These are phyloP conservation scores for Coelogynopora nodosa DNA, from an alignment of 2,888 invertebrate genomes.

Conservation along the genomic window DNA sequence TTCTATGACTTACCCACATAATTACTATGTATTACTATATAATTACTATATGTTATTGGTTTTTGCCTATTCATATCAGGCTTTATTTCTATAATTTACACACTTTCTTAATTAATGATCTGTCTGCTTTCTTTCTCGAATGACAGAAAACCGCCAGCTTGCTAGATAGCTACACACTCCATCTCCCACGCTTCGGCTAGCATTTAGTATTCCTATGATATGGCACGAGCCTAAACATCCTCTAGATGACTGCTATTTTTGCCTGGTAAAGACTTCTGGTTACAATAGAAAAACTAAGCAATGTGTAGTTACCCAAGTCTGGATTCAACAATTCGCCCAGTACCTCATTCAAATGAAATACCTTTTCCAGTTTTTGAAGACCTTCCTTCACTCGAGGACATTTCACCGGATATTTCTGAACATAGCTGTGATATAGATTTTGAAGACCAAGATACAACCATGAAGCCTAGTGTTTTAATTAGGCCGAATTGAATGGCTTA, in stretches of 20 bases:
- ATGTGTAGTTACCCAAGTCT: slow-evolving; percentile 11
- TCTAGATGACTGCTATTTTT: slow-evolving; percentile 10
- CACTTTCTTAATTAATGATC: background rate
- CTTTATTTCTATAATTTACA: background rate
- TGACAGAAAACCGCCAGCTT: slow-evolving; percentile 9
- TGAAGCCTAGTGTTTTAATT: background rate
- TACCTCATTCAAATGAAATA: slow-evolving; percentile 1
- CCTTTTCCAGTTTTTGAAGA: slow-evolving; percentile 4
- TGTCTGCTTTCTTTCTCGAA: background rate
- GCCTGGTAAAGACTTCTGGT: background rate
- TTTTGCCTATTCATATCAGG: background rate
- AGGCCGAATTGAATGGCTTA: slow-evolving; percentile 14
- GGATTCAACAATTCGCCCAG: background rate
- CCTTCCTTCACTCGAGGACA: slow-evolving; percentile 15
- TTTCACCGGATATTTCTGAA: slow-evolving; percentile 7
- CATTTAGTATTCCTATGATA: background rate
- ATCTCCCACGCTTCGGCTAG: background rate
- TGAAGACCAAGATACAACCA: slow-evolving; percentile 6
- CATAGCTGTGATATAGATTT: slow-evolving; percentile 5
- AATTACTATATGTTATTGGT: background rate
- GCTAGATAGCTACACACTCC: slow-evolving; percentile 4
- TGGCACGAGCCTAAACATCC: background rate
- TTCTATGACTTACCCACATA: background rate
- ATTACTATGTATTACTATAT: background rate
- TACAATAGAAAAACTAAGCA: background rate